These are phyloP conservation scores for Amiota minor DNA, from an alignment of 2,888 invertebrate genomes.

Conservation along the genomic window DNA sequence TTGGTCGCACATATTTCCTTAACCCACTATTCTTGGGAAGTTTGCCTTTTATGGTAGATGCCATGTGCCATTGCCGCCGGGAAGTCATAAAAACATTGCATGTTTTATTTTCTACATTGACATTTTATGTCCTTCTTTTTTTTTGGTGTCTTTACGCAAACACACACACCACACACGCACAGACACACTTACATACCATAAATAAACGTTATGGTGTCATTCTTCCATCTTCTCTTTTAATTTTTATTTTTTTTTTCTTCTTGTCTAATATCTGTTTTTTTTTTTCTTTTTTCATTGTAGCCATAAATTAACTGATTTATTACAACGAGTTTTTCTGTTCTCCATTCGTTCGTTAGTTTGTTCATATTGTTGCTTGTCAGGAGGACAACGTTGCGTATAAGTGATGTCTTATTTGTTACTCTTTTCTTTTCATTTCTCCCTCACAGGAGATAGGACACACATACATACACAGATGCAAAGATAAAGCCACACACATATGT, in stretches of 20 bases:
- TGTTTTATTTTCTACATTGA: not conserved
- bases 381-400: slow-evolving; percentile 39
- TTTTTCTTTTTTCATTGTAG: not conserved
- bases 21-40: too few species aligned
- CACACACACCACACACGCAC: too few species aligned
- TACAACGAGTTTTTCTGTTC: not conserved
- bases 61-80: not conserved
- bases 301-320: slow-evolving; percentile 10
- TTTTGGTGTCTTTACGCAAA: not conserved
- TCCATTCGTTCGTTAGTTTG: not conserved
- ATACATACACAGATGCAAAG: not conserved
- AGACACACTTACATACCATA: too few species aligned
- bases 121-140: not conserved
- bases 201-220: not conserved
- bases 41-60: not conserved
- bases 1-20: too few species aligned
- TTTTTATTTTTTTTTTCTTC: not conserved
- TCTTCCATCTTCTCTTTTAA: not conserved
- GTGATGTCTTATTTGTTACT: slow-evolving; percentile 29
- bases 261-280: not conserved
- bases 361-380: not conserved
- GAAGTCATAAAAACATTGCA: not conserved
- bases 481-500: not conserved
- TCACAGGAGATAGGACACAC: not conserved
- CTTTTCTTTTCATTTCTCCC: not conserved